Percentiles rank a stretch among this genome's conserved stretches.
Evolutionary conservation across 2,888 invertebrate species (phyloP).

Genomic region (Xiphydria camelus): DNA sequence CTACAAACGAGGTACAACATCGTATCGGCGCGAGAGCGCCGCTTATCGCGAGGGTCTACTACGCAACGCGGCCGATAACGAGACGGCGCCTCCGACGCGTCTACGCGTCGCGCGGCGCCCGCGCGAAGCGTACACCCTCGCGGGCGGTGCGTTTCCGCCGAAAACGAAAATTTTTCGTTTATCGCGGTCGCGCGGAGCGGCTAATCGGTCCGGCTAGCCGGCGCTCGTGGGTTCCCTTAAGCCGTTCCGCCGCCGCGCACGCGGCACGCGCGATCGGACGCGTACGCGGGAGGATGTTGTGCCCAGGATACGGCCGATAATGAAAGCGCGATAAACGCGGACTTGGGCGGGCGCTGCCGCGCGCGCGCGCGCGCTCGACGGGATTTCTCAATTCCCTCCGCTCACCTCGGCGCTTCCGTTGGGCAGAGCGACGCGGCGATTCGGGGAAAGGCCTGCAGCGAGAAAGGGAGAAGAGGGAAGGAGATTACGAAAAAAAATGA

Average conservation of each 20-base stretch:
- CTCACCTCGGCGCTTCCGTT: background rate
- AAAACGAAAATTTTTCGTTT: constrained; percentile 6
- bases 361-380: too few species aligned
- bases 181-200: constrained; percentile 23
- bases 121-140: constrained; percentile 23
- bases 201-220: constrained; percentile 48
- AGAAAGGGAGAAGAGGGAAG: too few species aligned
- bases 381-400: constrained; percentile 36
- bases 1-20: too few species aligned
- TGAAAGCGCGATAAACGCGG: constrained; percentile 28
- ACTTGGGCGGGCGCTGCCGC: constrained; percentile 23
- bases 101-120: too few species aligned
- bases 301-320: constrained; percentile 50
- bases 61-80: too few species aligned
- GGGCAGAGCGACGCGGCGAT: too few species aligned
- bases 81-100: too few species aligned
- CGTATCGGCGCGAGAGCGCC: too few species aligned
- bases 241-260: constrained; percentile 29
- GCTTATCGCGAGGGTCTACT: too few species aligned
- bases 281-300: constrained; percentile 52
- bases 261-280: constrained; percentile 42
- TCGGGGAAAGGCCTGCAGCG: too few species aligned
- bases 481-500: too few species aligned
- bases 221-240: constrained; percentile 49
- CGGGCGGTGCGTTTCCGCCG: too few species aligned